phyloP scores from a whole-genome alignment of 2,888 invertebrate genomes.

The Conchocele bisecta region DNA sequence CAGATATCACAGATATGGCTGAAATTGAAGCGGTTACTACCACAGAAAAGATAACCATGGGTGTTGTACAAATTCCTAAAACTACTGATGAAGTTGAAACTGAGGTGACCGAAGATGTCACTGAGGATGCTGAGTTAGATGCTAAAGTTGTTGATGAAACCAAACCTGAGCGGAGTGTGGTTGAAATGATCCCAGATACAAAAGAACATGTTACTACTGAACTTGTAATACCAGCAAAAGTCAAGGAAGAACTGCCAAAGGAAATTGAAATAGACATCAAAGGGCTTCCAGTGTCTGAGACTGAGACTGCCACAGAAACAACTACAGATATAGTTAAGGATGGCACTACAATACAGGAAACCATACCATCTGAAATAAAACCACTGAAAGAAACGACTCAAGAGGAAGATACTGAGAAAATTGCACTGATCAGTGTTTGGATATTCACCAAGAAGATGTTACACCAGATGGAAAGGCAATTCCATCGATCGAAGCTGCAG shows the following conservation, averaged over 20 bases:
- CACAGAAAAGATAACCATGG: too few relatives aligned
- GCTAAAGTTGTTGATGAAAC: too few relatives aligned
- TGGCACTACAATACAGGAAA: background rate
- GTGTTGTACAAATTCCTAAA: too few relatives aligned
- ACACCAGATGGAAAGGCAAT: slow-evolving; percentile 11
- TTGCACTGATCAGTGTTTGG: slow-evolving; percentile 11
- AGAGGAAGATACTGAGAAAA: slow-evolving; percentile 19
- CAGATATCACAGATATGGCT: too few relatives aligned
- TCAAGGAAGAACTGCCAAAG: background rate
- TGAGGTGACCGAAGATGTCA: too few relatives aligned
- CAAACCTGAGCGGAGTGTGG: too few relatives aligned
- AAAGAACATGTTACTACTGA: background rate
- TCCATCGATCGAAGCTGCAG: background rate
- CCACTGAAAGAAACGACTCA: background rate
- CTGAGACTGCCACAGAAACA: slow-evolving; percentile 11
- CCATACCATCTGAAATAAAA: background rate
- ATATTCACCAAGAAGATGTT: slow-evolving; percentile 17
- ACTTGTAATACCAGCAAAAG: background rate
- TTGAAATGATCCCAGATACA: too few relatives aligned
- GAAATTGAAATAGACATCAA: slow-evolving; percentile 6
- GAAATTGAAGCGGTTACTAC: too few relatives aligned
- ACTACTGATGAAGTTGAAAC: too few relatives aligned
- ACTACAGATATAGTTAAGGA: background rate
- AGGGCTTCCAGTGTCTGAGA: slow-evolving; percentile 22
- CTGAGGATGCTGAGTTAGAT: too few relatives aligned